Evolutionary conservation across 2,888 invertebrate species (phyloP).

Genomic region (Bellardia bayeri): DNA sequence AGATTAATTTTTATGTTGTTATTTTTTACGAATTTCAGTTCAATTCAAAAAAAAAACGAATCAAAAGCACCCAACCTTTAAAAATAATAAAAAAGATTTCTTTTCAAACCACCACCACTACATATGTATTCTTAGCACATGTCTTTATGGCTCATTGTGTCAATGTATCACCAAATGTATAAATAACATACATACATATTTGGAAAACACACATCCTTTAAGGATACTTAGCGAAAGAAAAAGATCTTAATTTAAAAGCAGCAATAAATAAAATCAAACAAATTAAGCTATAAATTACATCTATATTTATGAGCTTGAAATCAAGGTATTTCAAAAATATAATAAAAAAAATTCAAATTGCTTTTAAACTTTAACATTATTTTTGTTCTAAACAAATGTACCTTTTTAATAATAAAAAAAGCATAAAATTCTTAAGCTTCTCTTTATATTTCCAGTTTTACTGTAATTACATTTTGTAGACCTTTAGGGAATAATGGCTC

Average conservation of each 20-base stretch:
- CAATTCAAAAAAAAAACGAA: constrained; percentile 44
- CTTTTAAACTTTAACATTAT: background rate
- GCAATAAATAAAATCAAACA: constrained; percentile 63
- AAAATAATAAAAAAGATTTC: constrained; percentile 5
- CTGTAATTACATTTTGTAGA: constrained; percentile 59
- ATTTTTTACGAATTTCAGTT: constrained; percentile 9
- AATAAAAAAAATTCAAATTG: background rate
- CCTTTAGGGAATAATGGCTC: constrained; percentile 26
- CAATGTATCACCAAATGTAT: constrained; percentile 42
- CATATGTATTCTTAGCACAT: constrained; percentile 37
- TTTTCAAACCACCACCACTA: constrained; percentile 47
- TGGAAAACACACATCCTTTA: constrained; percentile 7
- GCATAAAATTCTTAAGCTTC: background rate
- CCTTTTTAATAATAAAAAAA: background rate
- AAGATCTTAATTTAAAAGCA: constrained; percentile 54
- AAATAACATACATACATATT: background rate
- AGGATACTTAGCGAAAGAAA: background rate
- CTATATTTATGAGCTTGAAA: constrained; percentile 7
- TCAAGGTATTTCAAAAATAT: background rate
- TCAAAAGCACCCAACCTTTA: constrained; percentile 15
- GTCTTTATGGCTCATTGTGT: constrained; percentile 63
- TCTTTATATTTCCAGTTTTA: background rate
- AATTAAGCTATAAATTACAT: constrained; percentile 65
- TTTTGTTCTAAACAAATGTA: background rate
- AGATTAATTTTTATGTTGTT: constrained; percentile 66